Percentiles rank a stretch among this genome's conserved stretches.
phyloP scores from a whole-genome alignment of 1,140 invertebrate species.

The Brachionus koreanus region DNA sequence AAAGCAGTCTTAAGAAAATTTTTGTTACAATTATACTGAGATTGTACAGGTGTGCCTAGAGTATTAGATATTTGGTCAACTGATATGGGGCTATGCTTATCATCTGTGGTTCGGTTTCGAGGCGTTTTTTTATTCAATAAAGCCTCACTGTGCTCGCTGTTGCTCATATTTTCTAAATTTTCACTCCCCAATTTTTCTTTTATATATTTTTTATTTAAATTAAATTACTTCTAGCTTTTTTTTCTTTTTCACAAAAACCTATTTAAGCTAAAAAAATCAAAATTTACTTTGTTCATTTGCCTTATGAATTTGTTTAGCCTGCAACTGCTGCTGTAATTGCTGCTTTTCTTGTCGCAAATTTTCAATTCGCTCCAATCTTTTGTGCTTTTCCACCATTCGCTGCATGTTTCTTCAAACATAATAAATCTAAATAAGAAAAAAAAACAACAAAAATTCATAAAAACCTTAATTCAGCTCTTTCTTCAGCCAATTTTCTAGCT shows the following conservation, averaged over 20 bases:
- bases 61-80: slow-evolving; percentile 1
- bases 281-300: slow-evolving; percentile 21
- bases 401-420: slow-evolving; percentile 7
- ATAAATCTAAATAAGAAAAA: neutral
- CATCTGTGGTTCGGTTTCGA: neutral
- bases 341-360: neutral
- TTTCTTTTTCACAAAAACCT: neutral
- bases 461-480: slow-evolving; percentile 38
- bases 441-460: neutral
- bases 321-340: slow-evolving; percentile 27
- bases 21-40: neutral
- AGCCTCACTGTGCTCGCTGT: neutral
- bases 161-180: neutral
- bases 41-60: neutral
- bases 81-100: neutral
- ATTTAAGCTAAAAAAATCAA: neutral
- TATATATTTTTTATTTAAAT: neutral
- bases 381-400: slow-evolving; percentile 4
- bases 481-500: slow-evolving; percentile 31
- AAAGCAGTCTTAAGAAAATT: neutral
- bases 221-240: neutral
- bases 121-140: neutral
- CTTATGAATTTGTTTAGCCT: slow-evolving; percentile 23
- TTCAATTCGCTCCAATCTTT: slow-evolving; percentile 22
- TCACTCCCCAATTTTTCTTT: neutral